Evolutionary conservation across 2,888 invertebrate genomes (phyloP).

Genomic region (Stramonita haemastoma): DNA sequence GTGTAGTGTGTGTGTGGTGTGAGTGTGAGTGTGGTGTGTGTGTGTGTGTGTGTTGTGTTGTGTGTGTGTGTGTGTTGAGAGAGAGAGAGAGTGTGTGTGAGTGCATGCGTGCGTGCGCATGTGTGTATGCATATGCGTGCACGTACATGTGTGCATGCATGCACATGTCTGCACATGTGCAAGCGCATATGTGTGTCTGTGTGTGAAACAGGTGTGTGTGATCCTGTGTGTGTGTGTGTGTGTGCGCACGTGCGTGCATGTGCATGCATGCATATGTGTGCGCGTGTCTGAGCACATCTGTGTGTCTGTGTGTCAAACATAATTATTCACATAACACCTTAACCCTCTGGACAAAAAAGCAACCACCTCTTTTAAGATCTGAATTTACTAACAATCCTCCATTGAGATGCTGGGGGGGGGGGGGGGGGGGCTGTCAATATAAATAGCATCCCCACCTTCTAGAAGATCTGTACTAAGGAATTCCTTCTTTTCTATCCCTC

Average conservation of each 20-base stretch:
- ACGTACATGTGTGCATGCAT: background rate
- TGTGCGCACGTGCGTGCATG: background rate
- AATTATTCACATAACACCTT: too few relatives aligned
- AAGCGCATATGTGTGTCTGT: too few relatives aligned
- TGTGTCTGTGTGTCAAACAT: too few relatives aligned
- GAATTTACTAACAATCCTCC: too few relatives aligned
- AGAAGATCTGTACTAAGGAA: too few relatives aligned
- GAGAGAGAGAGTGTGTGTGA: too few relatives aligned
- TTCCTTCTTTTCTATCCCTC: too few relatives aligned
- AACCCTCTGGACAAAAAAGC: too few relatives aligned
- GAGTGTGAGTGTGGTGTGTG: background rate
- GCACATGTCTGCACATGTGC: background rate
- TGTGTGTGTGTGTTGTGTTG: background rate
- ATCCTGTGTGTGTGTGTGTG: background rate
- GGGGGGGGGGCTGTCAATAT: too few relatives aligned
- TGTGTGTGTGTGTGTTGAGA: background rate
- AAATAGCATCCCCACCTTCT: too few relatives aligned
- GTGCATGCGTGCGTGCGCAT: background rate
- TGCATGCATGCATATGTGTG: background rate
- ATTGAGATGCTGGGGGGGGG: too few relatives aligned
- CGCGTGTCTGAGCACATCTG: background rate
- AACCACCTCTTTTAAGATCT: too few relatives aligned
- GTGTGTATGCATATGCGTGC: background rate
- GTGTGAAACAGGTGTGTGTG: background rate
- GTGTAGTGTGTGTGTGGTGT: conserved; percentile 12